Evolutionary conservation across 1,140 invertebrate species (phyloP).

Genomic region (Drosophila pseudoananassae): DNA sequence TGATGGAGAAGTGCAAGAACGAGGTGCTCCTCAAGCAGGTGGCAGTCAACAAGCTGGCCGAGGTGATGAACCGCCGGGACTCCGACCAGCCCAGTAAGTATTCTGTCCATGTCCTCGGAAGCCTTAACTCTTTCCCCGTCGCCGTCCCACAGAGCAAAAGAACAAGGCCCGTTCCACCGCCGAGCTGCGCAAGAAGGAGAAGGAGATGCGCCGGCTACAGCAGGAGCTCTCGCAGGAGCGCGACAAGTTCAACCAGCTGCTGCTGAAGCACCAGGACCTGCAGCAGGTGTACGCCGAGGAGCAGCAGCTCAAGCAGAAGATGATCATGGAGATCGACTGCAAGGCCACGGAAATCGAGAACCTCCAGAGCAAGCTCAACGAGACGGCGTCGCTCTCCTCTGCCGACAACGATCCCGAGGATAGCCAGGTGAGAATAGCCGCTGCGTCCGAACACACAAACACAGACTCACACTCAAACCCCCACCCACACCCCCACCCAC

Average conservation of each 20-base stretch:
- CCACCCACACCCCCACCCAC: slow-evolving; percentile 11
- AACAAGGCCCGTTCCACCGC: slow-evolving; percentile 89
- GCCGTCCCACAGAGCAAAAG: slow-evolving; percentile 86
- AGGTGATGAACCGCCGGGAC: slow-evolving; percentile 94
- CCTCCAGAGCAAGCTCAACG: slow-evolving; percentile 93
- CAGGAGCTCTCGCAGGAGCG: slow-evolving; percentile 97
- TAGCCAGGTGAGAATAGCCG: slow-evolving; percentile 82
- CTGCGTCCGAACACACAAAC: slow-evolving; percentile 6
- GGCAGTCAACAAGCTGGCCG: slow-evolving; percentile 98
- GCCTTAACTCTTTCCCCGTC: background rate
- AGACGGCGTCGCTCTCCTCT: slow-evolving; percentile 95
- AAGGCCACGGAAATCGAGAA: slow-evolving; percentile 98
- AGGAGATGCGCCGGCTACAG: slow-evolving; percentile 97
- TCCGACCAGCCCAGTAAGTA: slow-evolving; percentile 78
- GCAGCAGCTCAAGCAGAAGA: slow-evolving; percentile 88
- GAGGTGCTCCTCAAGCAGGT: slow-evolving; percentile 95
- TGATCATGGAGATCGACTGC: slow-evolving; percentile 97
- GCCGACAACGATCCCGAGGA: slow-evolving; percentile 94
- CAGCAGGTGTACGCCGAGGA: slow-evolving; percentile 89
- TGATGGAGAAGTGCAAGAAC: slow-evolving; percentile 93
- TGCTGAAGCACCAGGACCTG: slow-evolving; percentile 93
- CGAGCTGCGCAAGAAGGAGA: slow-evolving; percentile 95
- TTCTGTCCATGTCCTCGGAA: background rate
- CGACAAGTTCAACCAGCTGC: slow-evolving; percentile 95
- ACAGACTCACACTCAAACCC: slow-evolving; percentile 13